These are phyloP conservation scores for Karalla daura DNA, from an alignment of 2,797 vertebrate genomes.

Conservation along the genomic window DNA sequence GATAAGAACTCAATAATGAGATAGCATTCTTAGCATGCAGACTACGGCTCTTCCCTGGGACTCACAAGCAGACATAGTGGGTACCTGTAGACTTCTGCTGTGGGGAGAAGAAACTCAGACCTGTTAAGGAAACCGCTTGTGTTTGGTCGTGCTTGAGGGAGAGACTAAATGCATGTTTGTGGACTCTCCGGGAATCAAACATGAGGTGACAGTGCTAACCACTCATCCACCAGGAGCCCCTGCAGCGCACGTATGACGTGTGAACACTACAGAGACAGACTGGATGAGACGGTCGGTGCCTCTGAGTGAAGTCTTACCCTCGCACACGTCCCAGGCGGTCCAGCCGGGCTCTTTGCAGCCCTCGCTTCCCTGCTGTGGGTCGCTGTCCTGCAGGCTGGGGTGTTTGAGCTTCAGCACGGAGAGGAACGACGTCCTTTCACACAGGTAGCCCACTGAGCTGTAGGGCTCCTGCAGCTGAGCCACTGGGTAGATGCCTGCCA, in stretches of 20 bases:
- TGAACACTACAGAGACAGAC: not conserved
- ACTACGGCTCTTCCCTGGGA: too few relatives aligned
- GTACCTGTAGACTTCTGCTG: too few relatives aligned
- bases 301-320: conserved; percentile 80
- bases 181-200: too few relatives aligned
- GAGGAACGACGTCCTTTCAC: conserved; percentile 85
- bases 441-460: conserved; percentile 91
- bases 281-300: not conserved
- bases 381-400: conserved; percentile 69
- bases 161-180: too few relatives aligned
- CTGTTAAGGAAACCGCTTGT: too few relatives aligned
- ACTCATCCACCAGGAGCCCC: not conserved
- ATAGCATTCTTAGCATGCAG: too few relatives aligned
- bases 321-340: conserved; percentile 95
- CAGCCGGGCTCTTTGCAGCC: conserved; percentile 75
- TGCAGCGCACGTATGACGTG: not conserved
- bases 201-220: too few relatives aligned
- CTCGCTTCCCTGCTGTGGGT: conserved; percentile 53
- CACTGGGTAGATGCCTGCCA: conserved; percentile 92
- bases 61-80: too few relatives aligned
- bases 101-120: too few relatives aligned
- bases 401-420: conserved; percentile 87
- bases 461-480: conserved; percentile 95
- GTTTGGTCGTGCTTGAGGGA: too few relatives aligned
- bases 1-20: too few relatives aligned